Evolutionary conservation across 2,797 vertebrate genomes (phyloP), one percentile per base, ranked within the genome.

Genomic region (Geotrypetes seraphini): DNA sequence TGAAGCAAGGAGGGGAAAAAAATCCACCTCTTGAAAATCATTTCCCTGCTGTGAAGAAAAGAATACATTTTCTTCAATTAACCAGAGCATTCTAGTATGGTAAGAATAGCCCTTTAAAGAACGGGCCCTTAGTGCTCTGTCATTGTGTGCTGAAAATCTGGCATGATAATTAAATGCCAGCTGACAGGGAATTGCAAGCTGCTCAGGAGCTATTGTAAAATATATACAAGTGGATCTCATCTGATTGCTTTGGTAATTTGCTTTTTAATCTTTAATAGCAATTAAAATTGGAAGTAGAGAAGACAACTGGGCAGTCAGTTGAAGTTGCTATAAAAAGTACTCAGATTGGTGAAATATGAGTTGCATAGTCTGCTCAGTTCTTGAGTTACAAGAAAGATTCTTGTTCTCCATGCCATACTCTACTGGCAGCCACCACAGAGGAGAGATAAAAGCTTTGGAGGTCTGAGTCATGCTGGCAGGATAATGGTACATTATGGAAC

Each of bases 131-230:
- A 58, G 58, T 43, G 43, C 49, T 50, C 59, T 60, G 63, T 72
- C 69, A 68, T 72, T 68, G 68, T 15, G 16, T 60, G 36, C 59
- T 62, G 43, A 16, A 49, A 60, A 62, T 63, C 51, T 64, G 63
- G 57, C 53, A 46, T 55, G 52, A 51, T 70, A 70, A 69, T 72
- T 66, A 66, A 68, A 72, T 68, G 61, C 63, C 66, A 69, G 59
- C 59, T 68, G 69, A 72, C 63, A 68, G 69, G 58, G 68, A 69
- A 69, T 72, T 72, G 66, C 66, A 72, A 67, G 68, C 63, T 61
- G 59, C 57, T 66, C 35, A 47, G 35, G 55, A 54, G 55, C 53
- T 5, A 20, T 50, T 52, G 61, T 6, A 37, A 66, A 60, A 53
- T 56, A 62, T 26, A 66, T 69, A 67, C 63, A 67, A 72, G 63